Percentiles rank a stretch among this genome's conserved stretches.
phyloP scores from a whole-genome alignment of 2,113 vertebrate species.

The Notothenia coriiceps region DNA sequence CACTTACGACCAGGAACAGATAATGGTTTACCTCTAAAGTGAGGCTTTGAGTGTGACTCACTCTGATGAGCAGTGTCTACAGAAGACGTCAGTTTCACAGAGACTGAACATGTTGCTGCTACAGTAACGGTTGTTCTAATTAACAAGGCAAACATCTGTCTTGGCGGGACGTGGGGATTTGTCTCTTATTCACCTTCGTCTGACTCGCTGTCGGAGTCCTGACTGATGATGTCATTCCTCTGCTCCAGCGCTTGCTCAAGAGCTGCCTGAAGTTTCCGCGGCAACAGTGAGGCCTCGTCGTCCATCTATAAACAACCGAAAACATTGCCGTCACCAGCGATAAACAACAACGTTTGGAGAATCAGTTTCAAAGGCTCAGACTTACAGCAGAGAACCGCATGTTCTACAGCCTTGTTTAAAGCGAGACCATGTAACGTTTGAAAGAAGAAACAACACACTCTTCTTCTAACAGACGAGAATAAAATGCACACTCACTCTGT shows the following conservation, averaged over 20 bases:
- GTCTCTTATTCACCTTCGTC: conserved; percentile 91
- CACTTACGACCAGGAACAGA: conserved; percentile 2
- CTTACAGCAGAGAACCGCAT: conserved; percentile 24
- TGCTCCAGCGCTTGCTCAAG: conserved; percentile 97
- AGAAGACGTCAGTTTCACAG: conserved; percentile 36
- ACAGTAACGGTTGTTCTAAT: conserved; percentile 17
- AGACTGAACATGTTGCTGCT: conserved; percentile 11
- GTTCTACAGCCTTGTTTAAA: conserved; percentile 37
- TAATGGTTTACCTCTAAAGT: conserved; percentile 3
- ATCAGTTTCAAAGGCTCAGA: conserved; percentile 40
- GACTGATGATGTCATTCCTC: conserved; percentile 95
- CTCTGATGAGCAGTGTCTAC: not conserved
- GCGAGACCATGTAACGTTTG: not conserved
- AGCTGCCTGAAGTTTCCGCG: conserved; percentile 97
- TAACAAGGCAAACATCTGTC: conserved; percentile 49
- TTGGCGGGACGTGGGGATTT: conserved; percentile 8
- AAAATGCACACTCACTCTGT: not conserved
- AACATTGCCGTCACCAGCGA: conserved; percentile 44
- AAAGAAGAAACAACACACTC: not conserved
- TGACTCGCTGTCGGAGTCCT: conserved; percentile 98
- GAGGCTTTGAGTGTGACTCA: conserved; percentile 37
- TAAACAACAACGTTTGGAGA: conserved; percentile 60
- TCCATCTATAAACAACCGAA: conserved; percentile 90
- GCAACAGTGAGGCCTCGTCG: conserved; percentile 96
- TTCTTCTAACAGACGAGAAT: not conserved